These are phyloP conservation scores for Campoletis raptor DNA, from an alignment of 2,888 invertebrate species.

Conservation along the genomic window DNA sequence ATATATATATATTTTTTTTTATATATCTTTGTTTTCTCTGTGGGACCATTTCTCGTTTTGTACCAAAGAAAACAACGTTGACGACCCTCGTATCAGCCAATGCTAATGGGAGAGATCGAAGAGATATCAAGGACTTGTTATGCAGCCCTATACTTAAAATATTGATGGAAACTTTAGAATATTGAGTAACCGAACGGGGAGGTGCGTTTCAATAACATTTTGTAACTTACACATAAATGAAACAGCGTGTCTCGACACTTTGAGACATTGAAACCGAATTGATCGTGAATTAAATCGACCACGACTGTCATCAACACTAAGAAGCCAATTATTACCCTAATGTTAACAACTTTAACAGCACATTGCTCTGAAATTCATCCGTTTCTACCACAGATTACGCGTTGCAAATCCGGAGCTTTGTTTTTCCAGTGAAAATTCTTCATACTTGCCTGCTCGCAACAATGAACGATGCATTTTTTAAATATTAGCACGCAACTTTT, in stretches of 20 bases:
- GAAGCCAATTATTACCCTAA: no score
- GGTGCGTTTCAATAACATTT: not conserved
- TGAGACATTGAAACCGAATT: not conserved
- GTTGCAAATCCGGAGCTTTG: no score
- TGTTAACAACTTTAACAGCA: no score
- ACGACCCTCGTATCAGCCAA: conserved; percentile 26
- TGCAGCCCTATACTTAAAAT: not conserved
- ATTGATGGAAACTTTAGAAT: conserved; percentile 10
- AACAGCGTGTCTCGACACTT: not conserved
- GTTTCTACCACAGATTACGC: no score
- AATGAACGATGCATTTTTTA: no score
- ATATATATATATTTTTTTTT: not conserved
- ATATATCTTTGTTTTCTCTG: conserved; percentile 18
- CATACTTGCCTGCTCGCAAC: no score
- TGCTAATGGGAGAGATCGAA: conserved; percentile 6
- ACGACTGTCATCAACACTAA: no score
- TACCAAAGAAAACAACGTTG: conserved; percentile 34
- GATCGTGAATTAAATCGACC: no score
- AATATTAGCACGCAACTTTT: no score
- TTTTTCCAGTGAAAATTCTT: no score
- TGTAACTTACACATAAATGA: not conserved
- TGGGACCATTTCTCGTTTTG: conserved; percentile 13
- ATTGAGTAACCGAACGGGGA: not conserved
- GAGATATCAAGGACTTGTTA: not conserved
- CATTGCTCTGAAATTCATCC: no score